Evolutionary conservation across 2,797 vertebrate species (phyloP).

Genomic region (Vultur gryphus): DNA sequence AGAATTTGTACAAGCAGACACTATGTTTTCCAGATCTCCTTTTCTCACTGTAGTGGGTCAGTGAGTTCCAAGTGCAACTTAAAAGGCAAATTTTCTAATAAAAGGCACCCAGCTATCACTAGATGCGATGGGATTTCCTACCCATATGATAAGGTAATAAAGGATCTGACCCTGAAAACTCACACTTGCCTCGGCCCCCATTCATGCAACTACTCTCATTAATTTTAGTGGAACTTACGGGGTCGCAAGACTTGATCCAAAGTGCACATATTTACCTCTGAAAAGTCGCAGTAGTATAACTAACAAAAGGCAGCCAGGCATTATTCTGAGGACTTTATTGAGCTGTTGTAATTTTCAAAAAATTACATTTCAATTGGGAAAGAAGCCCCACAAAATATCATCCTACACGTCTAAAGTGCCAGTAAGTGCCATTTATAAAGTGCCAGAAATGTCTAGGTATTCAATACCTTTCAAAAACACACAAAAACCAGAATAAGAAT

Average conservation of each 20-base stretch:
- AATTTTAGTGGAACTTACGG: fast-evolving
- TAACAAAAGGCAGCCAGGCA: not conserved
- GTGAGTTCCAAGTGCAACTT: not conserved
- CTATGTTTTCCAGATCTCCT: not conserved
- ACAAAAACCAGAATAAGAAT: not conserved
- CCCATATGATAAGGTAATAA: not conserved
- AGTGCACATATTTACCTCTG: not conserved
- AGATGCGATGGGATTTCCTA: not conserved
- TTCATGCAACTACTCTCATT: not conserved
- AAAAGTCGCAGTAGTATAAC: not conserved
- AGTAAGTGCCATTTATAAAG: conserved; percentile 16
- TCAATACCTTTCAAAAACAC: conserved; percentile 38
- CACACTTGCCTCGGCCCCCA: not conserved
- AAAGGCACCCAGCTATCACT: not conserved
- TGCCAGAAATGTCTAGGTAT: not conserved
- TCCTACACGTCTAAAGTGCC: conserved; percentile 2
- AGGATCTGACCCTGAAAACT: not conserved
- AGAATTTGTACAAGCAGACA: not conserved
- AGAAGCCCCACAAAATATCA: conserved; percentile 9
- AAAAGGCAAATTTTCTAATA: not conserved
- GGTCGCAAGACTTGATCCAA: not conserved
- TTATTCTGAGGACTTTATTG: not conserved
- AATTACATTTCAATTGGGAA: not conserved
- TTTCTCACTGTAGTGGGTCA: not conserved
- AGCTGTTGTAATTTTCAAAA: not conserved